phyloP scores from a whole-genome alignment of 2,113 vertebrate genomes.

The Poeciliopsis turrubarensis region DNA sequence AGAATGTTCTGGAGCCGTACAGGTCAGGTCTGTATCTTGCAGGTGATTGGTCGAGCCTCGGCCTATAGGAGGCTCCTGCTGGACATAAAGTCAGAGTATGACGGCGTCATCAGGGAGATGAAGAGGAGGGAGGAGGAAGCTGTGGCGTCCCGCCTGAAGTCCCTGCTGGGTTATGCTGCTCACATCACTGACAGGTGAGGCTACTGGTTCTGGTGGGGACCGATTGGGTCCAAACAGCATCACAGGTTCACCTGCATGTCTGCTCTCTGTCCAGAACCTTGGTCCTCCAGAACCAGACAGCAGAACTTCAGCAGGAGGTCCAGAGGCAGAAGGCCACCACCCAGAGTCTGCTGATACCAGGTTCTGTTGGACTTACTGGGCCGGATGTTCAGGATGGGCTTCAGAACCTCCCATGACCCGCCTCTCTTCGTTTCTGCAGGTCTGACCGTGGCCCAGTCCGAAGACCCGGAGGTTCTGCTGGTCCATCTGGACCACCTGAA shows the following conservation, averaged over 20 bases:
- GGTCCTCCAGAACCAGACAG: conserved; percentile 76
- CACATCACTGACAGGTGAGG: conserved; percentile 79
- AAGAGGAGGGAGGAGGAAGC: conserved; percentile 64
- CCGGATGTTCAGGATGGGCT: too few species aligned
- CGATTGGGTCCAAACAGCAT: not conserved
- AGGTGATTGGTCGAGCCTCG: conserved; percentile 78
- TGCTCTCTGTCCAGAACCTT: conserved; percentile 65
- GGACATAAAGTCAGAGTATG: conserved; percentile 82
- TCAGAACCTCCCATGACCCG: too few species aligned
- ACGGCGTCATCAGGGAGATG: conserved; percentile 72
- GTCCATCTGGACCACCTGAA: conserved; percentile 69
- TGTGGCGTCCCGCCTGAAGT: conserved; percentile 46
- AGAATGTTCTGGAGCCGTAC: too few species aligned
- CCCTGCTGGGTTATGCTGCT: conserved; percentile 64
- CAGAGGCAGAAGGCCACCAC: conserved; percentile 17
- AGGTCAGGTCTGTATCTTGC: not conserved
- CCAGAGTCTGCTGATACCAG: conserved; percentile 31
- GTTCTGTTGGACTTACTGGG: conserved; percentile 8
- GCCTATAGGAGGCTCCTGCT: conserved; percentile 79
- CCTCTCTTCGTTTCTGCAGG: conserved; percentile 59
- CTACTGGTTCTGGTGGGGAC: not conserved
- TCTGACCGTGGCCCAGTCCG: conserved; percentile 70
- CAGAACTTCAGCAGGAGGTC: conserved; percentile 67
- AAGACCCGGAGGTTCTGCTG: conserved; percentile 70
- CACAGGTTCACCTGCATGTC: not conserved